Conservation (phyloP, 1,140 invertebrate species). For the Laupala kohalensis region DNA sequence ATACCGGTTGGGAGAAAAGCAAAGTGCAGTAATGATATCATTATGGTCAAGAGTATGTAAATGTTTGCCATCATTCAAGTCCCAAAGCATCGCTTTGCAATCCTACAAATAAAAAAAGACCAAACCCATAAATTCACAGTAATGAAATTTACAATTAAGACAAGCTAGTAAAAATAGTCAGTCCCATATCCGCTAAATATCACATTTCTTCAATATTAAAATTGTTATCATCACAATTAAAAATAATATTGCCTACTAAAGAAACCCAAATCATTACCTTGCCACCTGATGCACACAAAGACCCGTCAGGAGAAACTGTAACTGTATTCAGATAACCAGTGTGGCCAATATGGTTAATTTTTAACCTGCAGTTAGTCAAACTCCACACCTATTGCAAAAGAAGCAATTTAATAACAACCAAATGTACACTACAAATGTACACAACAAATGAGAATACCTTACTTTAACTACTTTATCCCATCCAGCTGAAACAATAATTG, state of each 20-base stretch:
- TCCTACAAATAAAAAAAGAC: conserved; percentile 43
- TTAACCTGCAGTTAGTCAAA: conserved; percentile 95
- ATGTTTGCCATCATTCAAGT: conserved; percentile 98
- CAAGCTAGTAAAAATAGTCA: conserved; percentile 18
- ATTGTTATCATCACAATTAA: background rate
- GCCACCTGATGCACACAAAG: conserved; percentile 96
- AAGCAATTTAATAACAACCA: background rate
- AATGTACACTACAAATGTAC: background rate
- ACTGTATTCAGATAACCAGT: conserved; percentile 96
- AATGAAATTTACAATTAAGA: background rate
- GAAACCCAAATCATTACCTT: conserved; percentile 44
- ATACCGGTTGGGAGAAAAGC: conserved; percentile 99
- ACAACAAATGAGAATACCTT: conserved; percentile 8
- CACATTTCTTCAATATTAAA: conserved; percentile 20
- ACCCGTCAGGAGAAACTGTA: conserved; percentile 98
- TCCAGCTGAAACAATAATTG: conserved; percentile 96
- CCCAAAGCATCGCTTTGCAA: conserved; percentile 99
- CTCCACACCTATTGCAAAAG: conserved; percentile 89
- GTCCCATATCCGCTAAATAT: conserved; percentile 33
- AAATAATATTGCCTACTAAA: background rate
- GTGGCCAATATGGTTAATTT: conserved; percentile 97
- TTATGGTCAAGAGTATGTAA: conserved; percentile 97
- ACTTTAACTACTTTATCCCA: conserved; percentile 98
- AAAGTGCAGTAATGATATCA: conserved; percentile 94
- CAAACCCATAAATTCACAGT: background rate